Base-by-base conservation (phyloP, 2,888 invertebrate genomes). In the Pseudoips prasinana region DNA sequence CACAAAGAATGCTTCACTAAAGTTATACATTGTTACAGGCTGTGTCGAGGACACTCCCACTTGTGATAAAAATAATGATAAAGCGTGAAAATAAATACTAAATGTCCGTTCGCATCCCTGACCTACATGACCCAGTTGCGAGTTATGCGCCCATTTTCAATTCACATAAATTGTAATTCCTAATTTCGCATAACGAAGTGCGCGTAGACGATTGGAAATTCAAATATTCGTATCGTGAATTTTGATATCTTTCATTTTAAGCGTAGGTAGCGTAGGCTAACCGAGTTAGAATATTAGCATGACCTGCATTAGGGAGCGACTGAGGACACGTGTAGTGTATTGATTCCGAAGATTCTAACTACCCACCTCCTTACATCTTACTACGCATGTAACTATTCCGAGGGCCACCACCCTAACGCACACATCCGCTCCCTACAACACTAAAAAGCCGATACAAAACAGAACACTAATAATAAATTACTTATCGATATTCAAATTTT, bases 91-190 rank as follows among this genome's bases (percentile, higher is more conserved):
- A 62, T 58, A 58, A 54, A 61, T 56, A 49, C 33, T 22, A 44
- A 47, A 61, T 43, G 50, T 54, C 43, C 55, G 47, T 53, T 54
- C 46, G 42, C 46, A 66, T 66, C 67, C 70, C 65, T 69, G 76
- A 78, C 75, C 78, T 73, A 71, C 64, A 54, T 70, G 71, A 68
- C 71, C 74, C 56, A 76, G 59, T 72, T 73, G 46, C 43, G 33
- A 52, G 53, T 50, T 54, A 56, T 43, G 44, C 51, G 31, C 55
- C 43, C 27, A 55, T 55, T 57, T 43, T 51, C 49, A 34, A 57
- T 49, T 54, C 46, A 56, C 51, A 58, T 57, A 54, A 64, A 65
- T 61, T 57, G 49, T 55, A 58, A 66, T 64, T 64, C 57, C 56
- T 48, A 48, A 52, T 51, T 57, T 49, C 37, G 46, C 33, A 57